Conservation (phyloP, 2,888 invertebrate species). For the Andrena bicolor region DNA sequence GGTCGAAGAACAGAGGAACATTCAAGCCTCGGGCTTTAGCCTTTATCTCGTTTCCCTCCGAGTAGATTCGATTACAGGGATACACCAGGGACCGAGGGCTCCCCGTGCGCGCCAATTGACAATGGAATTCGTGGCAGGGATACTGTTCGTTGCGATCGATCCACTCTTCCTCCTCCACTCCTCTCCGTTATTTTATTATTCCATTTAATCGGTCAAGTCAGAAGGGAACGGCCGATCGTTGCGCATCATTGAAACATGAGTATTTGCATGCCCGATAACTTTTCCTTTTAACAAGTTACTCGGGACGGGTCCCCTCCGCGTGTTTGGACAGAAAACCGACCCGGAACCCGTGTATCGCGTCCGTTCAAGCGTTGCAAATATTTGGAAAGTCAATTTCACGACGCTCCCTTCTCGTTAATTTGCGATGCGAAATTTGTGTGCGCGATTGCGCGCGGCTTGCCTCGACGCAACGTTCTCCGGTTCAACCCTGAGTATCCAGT, state of each 20-base stretch:
- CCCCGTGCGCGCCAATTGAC: not conserved
- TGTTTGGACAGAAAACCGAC: not conserved
- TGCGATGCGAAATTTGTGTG: not conserved
- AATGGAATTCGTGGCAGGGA: not conserved
- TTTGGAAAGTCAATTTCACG: constrained; percentile 19
- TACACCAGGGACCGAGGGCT: not conserved
- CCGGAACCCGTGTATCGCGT: not conserved
- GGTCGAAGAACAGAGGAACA: not conserved
- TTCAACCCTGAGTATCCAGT: not conserved
- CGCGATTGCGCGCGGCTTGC: not conserved
- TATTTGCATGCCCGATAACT: not conserved
- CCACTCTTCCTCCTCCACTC: too few relatives aligned
- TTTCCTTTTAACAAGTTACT: not conserved
- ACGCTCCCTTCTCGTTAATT: not conserved
- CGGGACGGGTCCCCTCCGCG: not conserved
- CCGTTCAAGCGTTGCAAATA: not conserved
- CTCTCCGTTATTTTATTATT: not conserved
- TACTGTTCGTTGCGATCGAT: not conserved
- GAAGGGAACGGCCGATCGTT: too few relatives aligned
- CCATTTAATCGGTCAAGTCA: not conserved
- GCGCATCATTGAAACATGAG: not conserved
- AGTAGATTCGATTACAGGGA: constrained; percentile 25
- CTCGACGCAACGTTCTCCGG: not conserved
- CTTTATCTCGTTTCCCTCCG: constrained; percentile 2
- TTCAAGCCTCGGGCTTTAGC: not conserved